Evolutionary conservation across 2,113 vertebrate genomes (phyloP), one percentile per base, ranked within the genome.

Genomic region (Prionailurus viverrinus): DNA sequence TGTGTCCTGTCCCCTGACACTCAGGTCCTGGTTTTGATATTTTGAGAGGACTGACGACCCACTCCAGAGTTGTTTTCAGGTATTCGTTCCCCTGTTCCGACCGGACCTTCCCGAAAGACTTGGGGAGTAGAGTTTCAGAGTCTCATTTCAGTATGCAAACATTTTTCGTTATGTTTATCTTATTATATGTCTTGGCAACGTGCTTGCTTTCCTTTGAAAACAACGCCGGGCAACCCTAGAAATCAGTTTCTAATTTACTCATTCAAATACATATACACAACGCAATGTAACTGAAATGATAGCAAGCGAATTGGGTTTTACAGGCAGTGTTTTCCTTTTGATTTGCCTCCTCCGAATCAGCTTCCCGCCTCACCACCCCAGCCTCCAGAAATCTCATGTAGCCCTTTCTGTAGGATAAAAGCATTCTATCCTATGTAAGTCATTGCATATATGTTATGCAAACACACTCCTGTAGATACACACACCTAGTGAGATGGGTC

Each of bases 141-240:
- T 58, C 79, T 39, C 31, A 18, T 14, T 61, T 63, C 58, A 33
- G 21, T 31, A 58, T 69, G 23, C 6, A 16, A 25, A 39, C 5
- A 4, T 2, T 11, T 45, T 68, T 88, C 76, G 66, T 31, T 73
- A 68, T 79, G 33, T 16, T 95, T 76, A 89, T 48, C 61, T 41
- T 89, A 25, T 51, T 39, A 33, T 48, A 12, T 16, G 7, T 21
- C 45, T 68, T 58, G 69, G 41, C 68, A 65, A 19, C n/a, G 78
- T 41, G 48, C 88, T 85, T 84, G 31, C 83, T 82, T 94, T 31
- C 66, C 36, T 65, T 48, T 80, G 61, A 90, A 86, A 92, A 48
- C 27, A 19, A 33, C 23, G 41, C 9, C 0, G 5, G 83, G 48
- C 29, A 39, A 16, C 80, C 68, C 61, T 55, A 25, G 29, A 45